These are phyloP conservation scores for Cosmia trapezina DNA, from an alignment of 2,888 invertebrate species.

Conservation along the genomic window DNA sequence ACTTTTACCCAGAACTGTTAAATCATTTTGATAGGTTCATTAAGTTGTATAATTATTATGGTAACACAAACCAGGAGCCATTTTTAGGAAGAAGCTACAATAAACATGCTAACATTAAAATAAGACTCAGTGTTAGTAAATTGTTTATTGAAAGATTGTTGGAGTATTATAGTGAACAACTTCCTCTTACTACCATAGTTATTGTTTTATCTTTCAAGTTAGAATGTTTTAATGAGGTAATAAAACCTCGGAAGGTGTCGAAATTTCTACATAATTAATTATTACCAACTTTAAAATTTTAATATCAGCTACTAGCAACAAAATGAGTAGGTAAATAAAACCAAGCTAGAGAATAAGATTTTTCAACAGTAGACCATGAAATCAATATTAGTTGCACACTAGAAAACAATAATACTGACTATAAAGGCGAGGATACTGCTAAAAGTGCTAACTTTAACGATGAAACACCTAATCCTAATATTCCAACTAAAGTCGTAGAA, in stretches of 20 bases:
- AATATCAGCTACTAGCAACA: not conserved
- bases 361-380: not conserved
- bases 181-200: slow-evolving; percentile 51
- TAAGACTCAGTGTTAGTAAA: slow-evolving; percentile 24
- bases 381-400: not conserved
- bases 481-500: not conserved
- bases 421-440: not conserved
- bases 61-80: not conserved
- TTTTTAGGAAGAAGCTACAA: slow-evolving; percentile 6
- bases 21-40: slow-evolving; percentile 24
- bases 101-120: slow-evolving; percentile 4
- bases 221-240: slow-evolving; percentile 48
- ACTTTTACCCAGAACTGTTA: slow-evolving; percentile 38
- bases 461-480: not conserved
- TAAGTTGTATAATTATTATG: slow-evolving; percentile 38
- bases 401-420: not conserved
- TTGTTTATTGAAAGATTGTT: slow-evolving; percentile 41
- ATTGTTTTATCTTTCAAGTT: slow-evolving; percentile 40
- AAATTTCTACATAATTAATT: slow-evolving; percentile 19
- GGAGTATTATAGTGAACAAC: slow-evolving; percentile 40
- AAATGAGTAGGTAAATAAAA: not conserved
- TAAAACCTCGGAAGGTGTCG: slow-evolving; percentile 41
- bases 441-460: not conserved
- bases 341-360: not conserved
- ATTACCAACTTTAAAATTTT: slow-evolving; percentile 1